Conservation (phyloP, 2,888 invertebrate species). For the Venusia cambrica region DNA sequence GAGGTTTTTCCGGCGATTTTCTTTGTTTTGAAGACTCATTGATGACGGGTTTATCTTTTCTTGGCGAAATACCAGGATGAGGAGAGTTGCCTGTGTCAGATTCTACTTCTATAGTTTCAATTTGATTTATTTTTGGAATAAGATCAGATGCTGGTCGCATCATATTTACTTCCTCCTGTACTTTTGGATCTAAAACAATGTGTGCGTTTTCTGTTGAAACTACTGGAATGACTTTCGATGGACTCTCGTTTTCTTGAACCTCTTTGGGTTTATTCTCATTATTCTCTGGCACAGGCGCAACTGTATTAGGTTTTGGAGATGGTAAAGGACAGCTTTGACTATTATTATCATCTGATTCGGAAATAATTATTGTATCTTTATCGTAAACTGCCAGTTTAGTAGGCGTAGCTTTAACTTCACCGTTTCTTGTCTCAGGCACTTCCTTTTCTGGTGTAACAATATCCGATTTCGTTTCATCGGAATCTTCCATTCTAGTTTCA, state of each 20-base stretch:
- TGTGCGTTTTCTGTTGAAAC: constrained; percentile 69
- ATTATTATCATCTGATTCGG: constrained; percentile 74
- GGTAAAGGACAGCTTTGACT: constrained; percentile 74
- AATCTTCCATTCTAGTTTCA: constrained; percentile 35
- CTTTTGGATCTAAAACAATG: constrained; percentile 66
- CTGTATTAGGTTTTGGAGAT: constrained; percentile 60
- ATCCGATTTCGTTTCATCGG: constrained; percentile 38
- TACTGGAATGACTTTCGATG: constrained; percentile 66
- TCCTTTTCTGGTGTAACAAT: constrained; percentile 42
- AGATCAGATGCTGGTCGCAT: constrained; percentile 52
- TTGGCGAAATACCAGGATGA: constrained; percentile 49
- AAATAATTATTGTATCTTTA: constrained; percentile 72
- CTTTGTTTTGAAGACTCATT: constrained; percentile 58
- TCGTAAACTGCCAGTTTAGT: constrained; percentile 56
- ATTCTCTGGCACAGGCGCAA: constrained; percentile 48
- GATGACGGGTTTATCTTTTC: constrained; percentile 59
- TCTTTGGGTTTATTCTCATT: constrained; percentile 61
- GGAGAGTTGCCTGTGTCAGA: constrained; percentile 58
- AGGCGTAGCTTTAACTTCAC: constrained; percentile 56
- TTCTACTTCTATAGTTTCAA: constrained; percentile 70
- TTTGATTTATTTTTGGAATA: constrained; percentile 58
- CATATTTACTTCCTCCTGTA: constrained; percentile 51
- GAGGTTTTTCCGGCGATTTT: constrained; percentile 53
- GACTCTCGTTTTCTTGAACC: constrained; percentile 62
- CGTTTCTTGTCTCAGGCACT: constrained; percentile 47